Conservation (phyloP, 1,140 invertebrate species). For the Euura saliciscinereae region DNA sequence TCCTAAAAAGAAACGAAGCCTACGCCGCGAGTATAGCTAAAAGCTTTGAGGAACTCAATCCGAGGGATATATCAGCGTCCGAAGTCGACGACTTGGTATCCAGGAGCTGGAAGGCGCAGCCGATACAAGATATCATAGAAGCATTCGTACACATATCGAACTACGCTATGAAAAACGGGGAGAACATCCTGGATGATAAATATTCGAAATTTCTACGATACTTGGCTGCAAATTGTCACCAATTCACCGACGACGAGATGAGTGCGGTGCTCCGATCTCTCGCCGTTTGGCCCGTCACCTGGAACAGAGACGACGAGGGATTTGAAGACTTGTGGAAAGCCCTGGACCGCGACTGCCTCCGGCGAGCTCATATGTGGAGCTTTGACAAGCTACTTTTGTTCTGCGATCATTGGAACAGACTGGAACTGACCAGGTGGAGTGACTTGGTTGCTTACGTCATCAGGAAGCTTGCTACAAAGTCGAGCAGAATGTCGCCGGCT, state of each 20-base stretch:
- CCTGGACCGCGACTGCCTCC: conserved; percentile 61
- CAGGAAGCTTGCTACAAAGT: conserved; percentile 55
- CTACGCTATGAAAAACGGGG: conserved; percentile 10
- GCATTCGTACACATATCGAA: conserved; percentile 29
- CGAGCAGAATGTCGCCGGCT: conserved; percentile 52
- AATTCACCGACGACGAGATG: conserved; percentile 55
- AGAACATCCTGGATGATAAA: not conserved
- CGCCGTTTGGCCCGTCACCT: conserved; percentile 43
- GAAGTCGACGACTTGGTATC: too few relatives aligned
- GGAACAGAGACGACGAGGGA: conserved; percentile 44
- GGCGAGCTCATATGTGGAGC: conserved; percentile 49
- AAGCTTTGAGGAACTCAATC: too few relatives aligned
- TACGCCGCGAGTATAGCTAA: conserved; percentile 11
- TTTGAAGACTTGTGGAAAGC: conserved; percentile 61
- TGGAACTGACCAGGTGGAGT: conserved; percentile 46
- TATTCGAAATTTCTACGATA: conserved; percentile 9
- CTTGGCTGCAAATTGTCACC: conserved; percentile 29
- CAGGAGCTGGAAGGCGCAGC: conserved; percentile 16
- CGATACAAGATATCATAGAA: conserved; percentile 19
- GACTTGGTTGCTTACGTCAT: conserved; percentile 56
- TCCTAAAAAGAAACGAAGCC: not conserved
- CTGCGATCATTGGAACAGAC: conserved; percentile 59
- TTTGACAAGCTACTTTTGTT: conserved; percentile 53
- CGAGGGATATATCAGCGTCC: not conserved
- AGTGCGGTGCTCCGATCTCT: conserved; percentile 45